Evolutionary conservation across 2,797 vertebrate species (phyloP), one percentile per base, ranked within the genome.

Genomic region (Darevskia mixta): DNA sequence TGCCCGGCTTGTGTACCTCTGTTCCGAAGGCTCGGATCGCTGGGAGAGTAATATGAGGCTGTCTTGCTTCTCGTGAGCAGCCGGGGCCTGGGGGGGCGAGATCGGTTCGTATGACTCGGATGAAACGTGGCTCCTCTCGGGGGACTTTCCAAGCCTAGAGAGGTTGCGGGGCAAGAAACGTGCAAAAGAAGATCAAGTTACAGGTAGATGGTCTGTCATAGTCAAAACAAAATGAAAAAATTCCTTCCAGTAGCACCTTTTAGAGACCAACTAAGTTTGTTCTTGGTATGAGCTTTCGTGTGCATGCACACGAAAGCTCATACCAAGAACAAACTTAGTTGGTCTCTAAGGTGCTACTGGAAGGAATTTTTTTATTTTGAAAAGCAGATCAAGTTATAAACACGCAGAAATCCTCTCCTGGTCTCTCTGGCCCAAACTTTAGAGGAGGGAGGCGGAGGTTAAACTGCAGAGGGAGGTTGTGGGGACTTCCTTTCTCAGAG

Each of bases 31-130:
- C 86, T 99, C 98, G 8, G 97, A 84, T 95, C 98, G 98, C 95
- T 98, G 99, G 67, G 98, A 93, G 87, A 98, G 96, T 58, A 98
- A 94, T 86, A 98, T 95, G 72, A 97, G 93, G 67, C 94, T 96
- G 82, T 99, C 98, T 92, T 98, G 98, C 92, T 99, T 99, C 94
- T 99, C 98, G 71, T 98, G 97, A 90, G 96, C 94, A 79, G 97
- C 97, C 0, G 99, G 98, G 93, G 96, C 97, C 95, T 98, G 98
- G 79, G 99, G 99, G 15, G 99, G 99, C 0, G 99, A 99, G 95
- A 99, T 98, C 86, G 99, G 98, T 95, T 99, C 99, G 17, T 99
- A 99, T 93, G 98, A 97, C 89, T 99, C 99, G 89, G 98, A 96
- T n/a, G 96, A 95, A 90, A 98, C 94, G 3, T 98, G 97, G 61